phyloP scores from a whole-genome alignment of 2,797 vertebrate species.

The Sylvia borin region DNA sequence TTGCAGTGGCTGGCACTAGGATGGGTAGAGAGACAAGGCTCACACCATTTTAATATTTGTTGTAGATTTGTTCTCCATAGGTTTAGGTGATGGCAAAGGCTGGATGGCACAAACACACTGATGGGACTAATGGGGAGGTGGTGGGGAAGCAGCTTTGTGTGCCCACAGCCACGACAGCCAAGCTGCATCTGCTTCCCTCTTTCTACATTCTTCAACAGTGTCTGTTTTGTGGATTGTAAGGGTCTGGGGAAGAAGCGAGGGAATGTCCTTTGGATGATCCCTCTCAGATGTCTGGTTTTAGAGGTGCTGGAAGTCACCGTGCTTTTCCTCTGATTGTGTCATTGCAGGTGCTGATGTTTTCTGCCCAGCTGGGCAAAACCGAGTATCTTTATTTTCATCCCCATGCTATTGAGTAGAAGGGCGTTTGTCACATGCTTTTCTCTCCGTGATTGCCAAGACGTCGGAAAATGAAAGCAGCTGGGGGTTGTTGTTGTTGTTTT shows the following conservation, averaged over 20 bases:
- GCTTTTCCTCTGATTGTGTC: neutral
- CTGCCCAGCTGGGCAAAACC: neutral
- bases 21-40: neutral
- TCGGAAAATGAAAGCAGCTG: neutral
- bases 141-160: neutral
- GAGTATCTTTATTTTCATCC: neutral
- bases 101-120: neutral
- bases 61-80: neutral
- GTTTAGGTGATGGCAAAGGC: neutral
- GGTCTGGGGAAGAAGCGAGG: neutral
- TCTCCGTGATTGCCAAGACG: neutral
- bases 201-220: neutral
- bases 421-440: neutral
- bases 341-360: neutral
- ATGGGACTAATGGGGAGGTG: neutral
- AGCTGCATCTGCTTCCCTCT: neutral
- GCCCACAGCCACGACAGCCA: too few species aligned
- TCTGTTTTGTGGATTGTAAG: neutral
- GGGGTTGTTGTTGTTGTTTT: constrained; percentile 2
- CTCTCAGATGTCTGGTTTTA: neutral
- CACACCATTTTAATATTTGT: neutral
- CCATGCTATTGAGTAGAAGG: neutral
- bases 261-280: neutral
- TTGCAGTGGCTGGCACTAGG: neutral
- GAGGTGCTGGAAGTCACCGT: rapidly evolving